These are phyloP conservation scores for Acholoe squamosa DNA, from an alignment of 2,888 invertebrate genomes.

Conservation along the genomic window DNA sequence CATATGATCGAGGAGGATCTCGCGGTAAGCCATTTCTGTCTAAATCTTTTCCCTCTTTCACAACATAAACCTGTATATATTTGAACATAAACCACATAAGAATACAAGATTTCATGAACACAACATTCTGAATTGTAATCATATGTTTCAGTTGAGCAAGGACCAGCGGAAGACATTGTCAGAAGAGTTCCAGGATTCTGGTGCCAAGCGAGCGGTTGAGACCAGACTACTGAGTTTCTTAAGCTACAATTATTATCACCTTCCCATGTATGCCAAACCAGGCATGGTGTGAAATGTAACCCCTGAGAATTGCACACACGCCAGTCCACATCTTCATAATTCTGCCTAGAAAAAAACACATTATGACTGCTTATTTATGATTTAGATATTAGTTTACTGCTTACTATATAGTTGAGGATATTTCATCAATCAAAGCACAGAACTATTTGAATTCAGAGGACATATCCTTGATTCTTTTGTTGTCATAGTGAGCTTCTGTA, in stretches of 20 bases:
- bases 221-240: constrained; percentile 82
- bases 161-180: constrained; percentile 75
- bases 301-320: background rate
- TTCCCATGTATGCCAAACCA: constrained; percentile 83
- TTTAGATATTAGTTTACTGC: too few species aligned
- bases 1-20: constrained; percentile 81
- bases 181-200: constrained; percentile 76
- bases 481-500: too few species aligned
- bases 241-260: constrained; percentile 83
- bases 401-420: too few species aligned
- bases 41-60: too few species aligned
- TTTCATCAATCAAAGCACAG: too few species aligned
- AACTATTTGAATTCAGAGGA: too few species aligned
- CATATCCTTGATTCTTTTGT: too few species aligned
- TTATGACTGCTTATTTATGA: background rate
- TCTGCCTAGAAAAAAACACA: background rate
- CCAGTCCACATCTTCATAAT: background rate
- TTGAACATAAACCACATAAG: too few species aligned
- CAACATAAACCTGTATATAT: too few species aligned
- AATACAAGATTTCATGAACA: too few species aligned
- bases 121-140: background rate
- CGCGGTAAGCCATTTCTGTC: constrained; percentile 73
- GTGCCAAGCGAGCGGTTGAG: constrained; percentile 81
- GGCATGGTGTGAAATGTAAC: constrained; percentile 79
- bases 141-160: constrained; percentile 66